These are phyloP conservation scores for Eulemur coronatus DNA, from an alignment of 2,797 vertebrate genomes.

Conservation along the genomic window DNA sequence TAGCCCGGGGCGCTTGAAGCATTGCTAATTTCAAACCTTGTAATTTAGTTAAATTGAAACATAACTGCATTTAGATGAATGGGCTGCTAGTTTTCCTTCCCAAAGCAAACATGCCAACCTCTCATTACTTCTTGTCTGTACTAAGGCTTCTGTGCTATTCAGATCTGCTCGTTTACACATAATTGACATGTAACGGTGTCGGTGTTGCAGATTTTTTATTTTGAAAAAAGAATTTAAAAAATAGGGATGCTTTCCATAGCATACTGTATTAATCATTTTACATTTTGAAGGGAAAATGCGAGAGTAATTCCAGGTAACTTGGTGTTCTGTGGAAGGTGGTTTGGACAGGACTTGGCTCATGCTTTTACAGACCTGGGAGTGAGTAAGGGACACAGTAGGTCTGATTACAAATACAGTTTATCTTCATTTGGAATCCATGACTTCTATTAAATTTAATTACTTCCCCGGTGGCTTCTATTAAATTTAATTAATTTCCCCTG, in stretches of 20 bases:
- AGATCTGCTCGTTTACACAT: slow-evolving; percentile 53
- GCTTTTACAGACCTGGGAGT: slow-evolving; percentile 17
- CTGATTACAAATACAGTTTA: slow-evolving; percentile 76
- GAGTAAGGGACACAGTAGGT: slow-evolving; percentile 70
- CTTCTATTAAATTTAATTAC: slow-evolving; percentile 77
- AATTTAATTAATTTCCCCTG: slow-evolving; percentile 76
- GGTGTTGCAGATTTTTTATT: background rate
- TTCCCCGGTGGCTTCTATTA: slow-evolving; percentile 73
- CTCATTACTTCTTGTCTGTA: slow-evolving; percentile 73
- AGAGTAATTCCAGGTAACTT: background rate
- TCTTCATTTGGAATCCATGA: slow-evolving; percentile 76
- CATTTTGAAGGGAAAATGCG: background rate
- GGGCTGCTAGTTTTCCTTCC: slow-evolving; percentile 74
- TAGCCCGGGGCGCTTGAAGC: slow-evolving; percentile 71
- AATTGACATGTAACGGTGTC: background rate
- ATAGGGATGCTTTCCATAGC: background rate
- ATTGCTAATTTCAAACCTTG: slow-evolving; percentile 79
- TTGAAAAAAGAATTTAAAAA: slow-evolving; percentile 37
- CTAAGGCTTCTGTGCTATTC: slow-evolving; percentile 39
- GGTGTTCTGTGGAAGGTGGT: background rate
- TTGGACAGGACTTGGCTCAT: slow-evolving; percentile 5
- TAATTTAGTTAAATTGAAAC: slow-evolving; percentile 82
- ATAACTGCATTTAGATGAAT: slow-evolving; percentile 79
- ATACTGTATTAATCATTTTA: background rate
- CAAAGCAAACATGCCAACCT: slow-evolving; percentile 74